A percentile compares a stretch with the other conserved stretches of the same genome.
These are phyloP conservation scores for Halichoerus grypus DNA, from an alignment of 2,113 vertebrate species.

Conservation along the genomic window DNA sequence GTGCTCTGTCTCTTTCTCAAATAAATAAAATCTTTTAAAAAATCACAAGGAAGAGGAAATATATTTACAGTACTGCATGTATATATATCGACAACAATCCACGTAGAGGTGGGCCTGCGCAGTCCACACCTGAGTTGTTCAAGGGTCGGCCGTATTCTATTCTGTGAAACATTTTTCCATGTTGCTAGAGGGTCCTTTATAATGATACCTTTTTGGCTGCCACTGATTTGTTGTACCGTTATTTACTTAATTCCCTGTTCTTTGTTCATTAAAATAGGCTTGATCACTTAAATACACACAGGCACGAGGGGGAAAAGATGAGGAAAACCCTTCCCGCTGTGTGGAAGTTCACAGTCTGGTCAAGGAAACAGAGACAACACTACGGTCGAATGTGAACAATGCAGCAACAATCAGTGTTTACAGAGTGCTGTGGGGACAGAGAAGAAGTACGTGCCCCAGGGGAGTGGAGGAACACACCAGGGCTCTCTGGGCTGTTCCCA, in stretches of 20 bases:
- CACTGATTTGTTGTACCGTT: background rate
- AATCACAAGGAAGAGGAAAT: background rate
- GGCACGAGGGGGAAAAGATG: background rate
- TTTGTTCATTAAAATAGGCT: background rate
- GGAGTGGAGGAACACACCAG: background rate
- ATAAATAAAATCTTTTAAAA: background rate
- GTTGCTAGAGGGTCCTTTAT: background rate
- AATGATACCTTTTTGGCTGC: background rate
- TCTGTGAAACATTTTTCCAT: background rate
- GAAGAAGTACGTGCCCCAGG: background rate
- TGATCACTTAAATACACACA: background rate
- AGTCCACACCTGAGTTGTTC: background rate
- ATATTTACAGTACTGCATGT: background rate
- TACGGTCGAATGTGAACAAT: background rate
- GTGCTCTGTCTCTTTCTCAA: too few species aligned
- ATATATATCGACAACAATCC: background rate
- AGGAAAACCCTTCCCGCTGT: background rate
- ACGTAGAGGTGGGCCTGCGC: background rate
- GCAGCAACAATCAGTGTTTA: background rate
- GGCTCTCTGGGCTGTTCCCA: background rate
- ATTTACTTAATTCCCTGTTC: background rate
- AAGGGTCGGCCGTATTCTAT: background rate
- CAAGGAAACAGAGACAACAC: background rate
- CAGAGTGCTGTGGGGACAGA: background rate
- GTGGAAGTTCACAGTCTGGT: background rate